Evolutionary conservation across 2,113 vertebrate genomes (phyloP), one percentile per base, ranked within the genome.

Genomic region (Artemisiospiza belli): DNA sequence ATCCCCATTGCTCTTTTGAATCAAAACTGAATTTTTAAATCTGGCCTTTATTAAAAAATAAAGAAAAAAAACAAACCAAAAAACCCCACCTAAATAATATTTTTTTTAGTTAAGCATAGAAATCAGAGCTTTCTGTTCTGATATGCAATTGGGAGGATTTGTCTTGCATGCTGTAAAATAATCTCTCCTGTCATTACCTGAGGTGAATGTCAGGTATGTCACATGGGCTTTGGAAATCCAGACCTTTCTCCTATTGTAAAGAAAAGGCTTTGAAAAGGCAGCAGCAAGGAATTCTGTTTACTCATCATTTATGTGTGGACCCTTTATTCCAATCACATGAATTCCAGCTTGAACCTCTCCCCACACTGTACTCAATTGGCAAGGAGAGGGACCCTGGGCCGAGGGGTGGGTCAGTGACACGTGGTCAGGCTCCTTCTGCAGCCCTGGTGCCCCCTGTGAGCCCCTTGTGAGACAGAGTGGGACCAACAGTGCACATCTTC

Each of bases 351-450:
- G 23, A 41, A 35, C n/a, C 11, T 89, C n/a, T 72, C 28, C 25
- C 41, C 27, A 14, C 10, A 20, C 17, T 1, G 1, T 21, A 12
- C 27, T 59, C 4, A 2, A 1, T 1, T 70, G 24, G 6, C 5
- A 1, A 22, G 10, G 7, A 20, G 28, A 46, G n/a, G 27, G 37
- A 39, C 24, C 15, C 47, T 61, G n/a, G 37, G 23, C 66, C 43
- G 41, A 44, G 51, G 39, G 33, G 2, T 70, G 10, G 16, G 9
- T 86, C 62, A 52, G 33, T 9, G 21, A 8, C 23, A 4, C 0
- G 0, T 39, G 66, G 21, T 47, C 47, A 33, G 47, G n/a, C n/a
- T 72, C 18, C 69, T 68, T 51, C 63, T 54, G 61, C 44, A 63
- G 57, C 37, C 77, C 0, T 33, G 46, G 5, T 52, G 19, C 30